phyloP scores from a whole-genome alignment of 2,888 invertebrate species.

The Microctonus hyperodae region DNA sequence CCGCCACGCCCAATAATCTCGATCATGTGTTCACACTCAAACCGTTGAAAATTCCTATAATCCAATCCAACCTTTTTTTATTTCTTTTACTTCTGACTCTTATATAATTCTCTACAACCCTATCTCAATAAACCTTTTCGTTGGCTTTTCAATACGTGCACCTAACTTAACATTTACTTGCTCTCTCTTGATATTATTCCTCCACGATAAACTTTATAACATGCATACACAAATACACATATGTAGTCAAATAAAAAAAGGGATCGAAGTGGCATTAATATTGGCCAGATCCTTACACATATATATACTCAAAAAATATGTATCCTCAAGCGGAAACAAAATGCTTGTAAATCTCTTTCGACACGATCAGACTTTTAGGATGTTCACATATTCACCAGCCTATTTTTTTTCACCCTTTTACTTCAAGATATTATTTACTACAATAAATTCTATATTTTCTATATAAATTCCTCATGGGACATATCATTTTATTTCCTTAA shows the following conservation, averaged over 20 bases:
- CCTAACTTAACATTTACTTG: background rate
- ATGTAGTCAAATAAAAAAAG: too few species aligned
- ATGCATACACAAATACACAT: slow-evolving; percentile 3
- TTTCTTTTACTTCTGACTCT: too few species aligned
- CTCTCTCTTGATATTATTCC: background rate
- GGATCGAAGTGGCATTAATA: background rate
- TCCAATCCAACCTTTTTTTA: background rate
- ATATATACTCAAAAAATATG: too few species aligned
- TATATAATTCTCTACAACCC: background rate
- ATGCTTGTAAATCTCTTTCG: slow-evolving; percentile 13
- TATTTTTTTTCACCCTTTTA: background rate
- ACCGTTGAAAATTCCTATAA: background rate
- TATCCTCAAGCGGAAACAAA: slow-evolving; percentile 11
- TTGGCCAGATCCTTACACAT: background rate
- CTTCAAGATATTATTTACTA: slow-evolving; percentile 9
- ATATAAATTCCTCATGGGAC: too few species aligned
- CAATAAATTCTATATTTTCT: background rate
- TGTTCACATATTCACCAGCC: background rate
- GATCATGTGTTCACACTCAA: background rate
- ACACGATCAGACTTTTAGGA: slow-evolving; percentile 11
- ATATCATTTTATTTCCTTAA: too few species aligned
- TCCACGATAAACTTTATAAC: background rate
- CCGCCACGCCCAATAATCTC: slow-evolving; percentile 10
- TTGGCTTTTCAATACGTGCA: background rate
- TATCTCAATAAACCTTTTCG: background rate